phyloP scores from a whole-genome alignment of 2,113 vertebrate species.

The Mus pahari region DNA sequence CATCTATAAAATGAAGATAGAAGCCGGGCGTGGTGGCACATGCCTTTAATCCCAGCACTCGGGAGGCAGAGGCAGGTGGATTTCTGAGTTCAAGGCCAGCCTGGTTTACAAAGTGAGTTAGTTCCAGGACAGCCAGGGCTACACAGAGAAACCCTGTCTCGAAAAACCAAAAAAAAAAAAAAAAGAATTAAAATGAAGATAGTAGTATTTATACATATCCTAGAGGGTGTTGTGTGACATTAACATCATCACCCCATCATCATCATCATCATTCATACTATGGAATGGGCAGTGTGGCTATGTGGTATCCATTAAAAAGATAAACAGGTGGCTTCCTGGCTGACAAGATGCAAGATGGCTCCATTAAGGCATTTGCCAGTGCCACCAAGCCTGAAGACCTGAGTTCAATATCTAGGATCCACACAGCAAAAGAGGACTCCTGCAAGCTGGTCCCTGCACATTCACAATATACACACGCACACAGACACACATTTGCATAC shows the following conservation, averaged over 20 bases:
- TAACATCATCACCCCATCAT: neutral
- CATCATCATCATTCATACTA: neutral
- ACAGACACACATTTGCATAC: neutral
- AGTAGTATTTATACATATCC: neutral
- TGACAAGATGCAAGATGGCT: neutral
- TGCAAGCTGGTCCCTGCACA: neutral
- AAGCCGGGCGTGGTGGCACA: too few relatives aligned
- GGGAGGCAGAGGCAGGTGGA: too few relatives aligned
- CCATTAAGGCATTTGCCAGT: neutral
- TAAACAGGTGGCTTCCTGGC: neutral
- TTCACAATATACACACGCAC: neutral
- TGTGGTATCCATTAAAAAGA: conserved; percentile 32
- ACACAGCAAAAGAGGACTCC: neutral
- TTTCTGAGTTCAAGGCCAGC: too few relatives aligned
- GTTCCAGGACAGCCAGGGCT: too few relatives aligned
- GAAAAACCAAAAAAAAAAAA: too few relatives aligned
- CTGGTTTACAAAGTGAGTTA: too few relatives aligned
- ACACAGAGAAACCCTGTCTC: too few relatives aligned
- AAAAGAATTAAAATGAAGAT: conserved; percentile 54
- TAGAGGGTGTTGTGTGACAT: neutral
- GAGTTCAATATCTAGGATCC: neutral
- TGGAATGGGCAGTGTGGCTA: neutral
- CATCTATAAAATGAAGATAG: conserved; percentile 47
- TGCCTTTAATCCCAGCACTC: too few relatives aligned
- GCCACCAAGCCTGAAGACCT: neutral